Percentiles rank a stretch among this genome's conserved stretches.
Evolutionary conservation across 2,888 invertebrate genomes (phyloP).

Genomic region (Tenthredo livida): DNA sequence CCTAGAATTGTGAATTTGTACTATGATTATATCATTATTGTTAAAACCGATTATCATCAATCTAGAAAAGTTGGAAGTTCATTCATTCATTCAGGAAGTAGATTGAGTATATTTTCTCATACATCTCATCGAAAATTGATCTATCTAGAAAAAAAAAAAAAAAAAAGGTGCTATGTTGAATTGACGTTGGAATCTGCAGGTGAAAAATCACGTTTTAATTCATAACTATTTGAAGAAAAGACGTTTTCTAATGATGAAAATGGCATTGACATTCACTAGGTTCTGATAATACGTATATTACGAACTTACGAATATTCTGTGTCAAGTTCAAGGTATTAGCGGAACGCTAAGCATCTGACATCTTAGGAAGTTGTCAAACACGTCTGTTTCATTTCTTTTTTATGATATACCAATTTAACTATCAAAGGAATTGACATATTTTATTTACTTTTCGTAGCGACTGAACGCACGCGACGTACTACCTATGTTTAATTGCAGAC

Average conservation of each 20-base stretch:
- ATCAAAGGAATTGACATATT: conserved; percentile 7
- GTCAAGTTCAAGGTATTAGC: not conserved
- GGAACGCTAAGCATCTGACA: conserved; percentile 24
- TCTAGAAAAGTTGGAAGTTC: not conserved
- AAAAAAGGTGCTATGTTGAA: not conserved
- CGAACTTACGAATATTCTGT: conserved; percentile 30
- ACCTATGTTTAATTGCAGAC: not conserved
- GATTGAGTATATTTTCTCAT: not conserved
- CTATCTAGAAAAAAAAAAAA: not conserved
- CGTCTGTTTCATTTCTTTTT: not conserved
- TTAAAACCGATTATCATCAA: not conserved
- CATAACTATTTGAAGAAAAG: not conserved
- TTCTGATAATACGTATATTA: not conserved
- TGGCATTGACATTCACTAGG: not conserved
- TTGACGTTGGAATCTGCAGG: not conserved
- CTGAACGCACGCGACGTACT: not conserved
- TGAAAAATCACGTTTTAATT: not conserved
- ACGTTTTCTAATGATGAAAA: too few relatives aligned
- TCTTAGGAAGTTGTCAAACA: not conserved
- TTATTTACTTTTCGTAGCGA: conserved; percentile 3
- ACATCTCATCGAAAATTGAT: not conserved
- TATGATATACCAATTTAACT: not conserved
- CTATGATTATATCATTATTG: not conserved
- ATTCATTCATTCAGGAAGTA: not conserved
- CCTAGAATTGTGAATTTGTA: not conserved